Percentiles rank a stretch among this genome's conserved stretches.
These are phyloP conservation scores for Psittacus erithacus DNA, from an alignment of 2,113 vertebrate genomes.

Conservation along the genomic window DNA sequence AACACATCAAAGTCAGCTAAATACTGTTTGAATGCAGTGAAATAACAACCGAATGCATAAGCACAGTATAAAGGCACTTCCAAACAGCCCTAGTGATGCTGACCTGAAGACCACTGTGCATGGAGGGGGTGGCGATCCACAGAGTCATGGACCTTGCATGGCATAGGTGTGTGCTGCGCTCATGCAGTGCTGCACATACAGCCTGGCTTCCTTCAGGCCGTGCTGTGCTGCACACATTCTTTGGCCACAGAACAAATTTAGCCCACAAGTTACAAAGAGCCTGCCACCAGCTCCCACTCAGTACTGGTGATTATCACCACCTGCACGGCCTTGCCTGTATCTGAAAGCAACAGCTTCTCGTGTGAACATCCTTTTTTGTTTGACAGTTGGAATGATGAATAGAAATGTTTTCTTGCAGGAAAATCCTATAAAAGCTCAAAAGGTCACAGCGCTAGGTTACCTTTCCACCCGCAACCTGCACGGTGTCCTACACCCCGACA, in stretches of 20 bases:
- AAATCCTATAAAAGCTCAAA: not conserved
- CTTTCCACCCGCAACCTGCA: fast-evolving
- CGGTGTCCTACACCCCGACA: fast-evolving
- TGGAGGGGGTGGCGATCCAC: fast-evolving
- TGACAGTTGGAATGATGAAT: not conserved
- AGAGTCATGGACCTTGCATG: fast-evolving
- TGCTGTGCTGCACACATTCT: not conserved
- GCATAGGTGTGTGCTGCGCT: not conserved
- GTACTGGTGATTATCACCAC: fast-evolving
- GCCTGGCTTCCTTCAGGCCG: not conserved
- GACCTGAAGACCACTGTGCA: not conserved
- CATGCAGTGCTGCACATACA: fast-evolving
- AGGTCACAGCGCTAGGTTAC: fast-evolving
- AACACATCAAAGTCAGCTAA: not conserved
- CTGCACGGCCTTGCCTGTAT: not conserved
- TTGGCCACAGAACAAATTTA: not conserved
- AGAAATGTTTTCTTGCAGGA: not conserved
- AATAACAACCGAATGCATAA: not conserved
- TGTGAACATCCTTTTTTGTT: not conserved
- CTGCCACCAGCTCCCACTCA: not conserved
- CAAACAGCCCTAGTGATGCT: not conserved
- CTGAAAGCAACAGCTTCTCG: not conserved
- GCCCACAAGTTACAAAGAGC: not conserved
- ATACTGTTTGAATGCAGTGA: not conserved
- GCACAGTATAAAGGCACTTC: not conserved